Conservation (phyloP, 2,113 vertebrate species). For the Scomber japonicus region DNA sequence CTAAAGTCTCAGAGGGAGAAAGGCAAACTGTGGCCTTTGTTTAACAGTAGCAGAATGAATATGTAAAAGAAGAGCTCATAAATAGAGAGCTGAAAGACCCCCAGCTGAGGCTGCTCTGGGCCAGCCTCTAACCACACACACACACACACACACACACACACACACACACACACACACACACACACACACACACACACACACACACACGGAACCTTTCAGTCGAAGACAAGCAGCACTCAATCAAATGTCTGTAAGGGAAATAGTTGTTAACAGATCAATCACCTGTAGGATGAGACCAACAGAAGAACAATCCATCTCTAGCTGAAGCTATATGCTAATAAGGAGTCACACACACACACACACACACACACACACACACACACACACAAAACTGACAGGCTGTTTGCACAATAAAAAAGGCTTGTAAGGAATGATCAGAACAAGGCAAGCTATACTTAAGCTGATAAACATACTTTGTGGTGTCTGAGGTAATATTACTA, state of each 20-base stretch:
- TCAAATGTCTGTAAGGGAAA: constrained; percentile 77
- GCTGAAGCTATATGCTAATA: constrained; percentile 58
- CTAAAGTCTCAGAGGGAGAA: constrained; percentile 55
- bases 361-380: background rate
- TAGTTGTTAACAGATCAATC: constrained; percentile 77
- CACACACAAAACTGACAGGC: background rate
- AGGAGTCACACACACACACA: constrained; percentile 26
- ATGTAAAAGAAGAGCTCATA: constrained; percentile 85
- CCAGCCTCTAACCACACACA: constrained; percentile 51
- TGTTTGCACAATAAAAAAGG: too few species aligned
- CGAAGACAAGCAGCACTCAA: constrained; percentile 68
- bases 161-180: constrained; percentile 44
- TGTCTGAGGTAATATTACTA: too few species aligned
- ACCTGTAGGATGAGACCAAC: constrained; percentile 62
- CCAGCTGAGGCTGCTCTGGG: constrained; percentile 78
- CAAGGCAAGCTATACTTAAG: too few species aligned
- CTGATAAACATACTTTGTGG: too few species aligned
- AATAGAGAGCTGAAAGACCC: constrained; percentile 83
- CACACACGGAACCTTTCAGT: constrained; percentile 54
- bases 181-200: constrained; percentile 50
- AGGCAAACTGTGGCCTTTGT: constrained; percentile 77
- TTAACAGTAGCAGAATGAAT: constrained; percentile 82
- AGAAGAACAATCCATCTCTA: constrained; percentile 63
- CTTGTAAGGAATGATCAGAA: too few species aligned
- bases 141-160: constrained; percentile 29